A percentile compares a stretch with the other conserved stretches of the same genome.
These are phyloP conservation scores for Lichenostomus cassidix DNA, from an alignment of 2,113 vertebrate species.

Conservation along the genomic window DNA sequence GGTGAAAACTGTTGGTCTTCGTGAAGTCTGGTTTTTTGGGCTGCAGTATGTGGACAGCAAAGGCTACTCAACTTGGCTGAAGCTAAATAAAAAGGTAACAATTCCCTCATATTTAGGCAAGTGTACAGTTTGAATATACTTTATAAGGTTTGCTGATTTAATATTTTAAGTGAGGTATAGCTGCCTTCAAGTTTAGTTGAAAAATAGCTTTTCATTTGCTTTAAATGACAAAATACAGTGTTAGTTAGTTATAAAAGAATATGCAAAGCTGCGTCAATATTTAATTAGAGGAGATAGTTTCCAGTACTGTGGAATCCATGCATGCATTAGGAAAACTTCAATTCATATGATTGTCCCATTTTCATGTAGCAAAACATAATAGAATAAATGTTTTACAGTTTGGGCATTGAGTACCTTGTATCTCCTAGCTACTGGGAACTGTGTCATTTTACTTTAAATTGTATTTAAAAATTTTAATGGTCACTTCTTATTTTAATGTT, in stretches of 20 bases:
- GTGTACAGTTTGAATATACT: not conserved
- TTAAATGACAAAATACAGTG: not conserved
- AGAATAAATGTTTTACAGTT: not conserved
- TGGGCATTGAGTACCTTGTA: not conserved
- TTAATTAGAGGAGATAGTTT: not conserved
- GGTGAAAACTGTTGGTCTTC: slow-evolving; percentile 96
- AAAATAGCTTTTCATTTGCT: not conserved
- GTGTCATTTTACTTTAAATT: not conserved
- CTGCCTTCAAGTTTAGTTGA: not conserved
- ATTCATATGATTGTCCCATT: not conserved
- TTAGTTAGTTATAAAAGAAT: not conserved
- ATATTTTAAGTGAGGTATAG: not conserved
- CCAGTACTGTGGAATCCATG: not conserved
- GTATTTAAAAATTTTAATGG: not conserved
- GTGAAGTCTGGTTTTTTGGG: slow-evolving; percentile 98
- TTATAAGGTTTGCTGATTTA: not conserved
- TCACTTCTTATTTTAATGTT: not conserved
- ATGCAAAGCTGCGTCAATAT: not conserved
- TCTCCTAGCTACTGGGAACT: not conserved
- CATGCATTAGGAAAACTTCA: not conserved
- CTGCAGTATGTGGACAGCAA: slow-evolving; percentile 97
- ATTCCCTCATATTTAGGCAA: not conserved
- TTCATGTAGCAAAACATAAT: not conserved
- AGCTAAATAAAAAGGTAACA: slow-evolving; percentile 95
- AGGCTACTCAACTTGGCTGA: slow-evolving; percentile 96